Evolutionary conservation across 1,140 invertebrate species (phyloP).

Genomic region (Campoletis sonorensis): DNA sequence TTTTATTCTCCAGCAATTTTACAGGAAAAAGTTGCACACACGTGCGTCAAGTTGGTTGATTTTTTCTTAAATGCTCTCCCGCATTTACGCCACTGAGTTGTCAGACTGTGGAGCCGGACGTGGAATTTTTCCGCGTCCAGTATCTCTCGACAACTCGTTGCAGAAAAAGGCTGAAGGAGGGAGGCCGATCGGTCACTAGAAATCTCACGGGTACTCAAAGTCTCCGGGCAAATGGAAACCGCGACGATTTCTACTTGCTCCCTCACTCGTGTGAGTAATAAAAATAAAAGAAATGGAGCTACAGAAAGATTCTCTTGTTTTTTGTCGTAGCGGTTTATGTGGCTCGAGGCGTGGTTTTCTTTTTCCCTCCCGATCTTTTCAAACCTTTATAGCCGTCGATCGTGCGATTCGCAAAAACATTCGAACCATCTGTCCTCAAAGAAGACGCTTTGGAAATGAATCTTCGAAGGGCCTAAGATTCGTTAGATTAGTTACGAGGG

Average conservation of each 20-base stretch:
- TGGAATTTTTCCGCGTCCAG: slow-evolving; percentile 31
- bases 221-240: slow-evolving; percentile 12
- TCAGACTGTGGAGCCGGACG: slow-evolving; percentile 13
- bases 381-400: not conserved
- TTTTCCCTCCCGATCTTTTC: not conserved
- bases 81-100: not conserved
- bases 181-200: slow-evolving; percentile 6
- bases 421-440: slow-evolving; percentile 26
- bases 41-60: slow-evolving; percentile 4
- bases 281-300: not conserved
- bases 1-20: not conserved
- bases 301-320: not conserved
- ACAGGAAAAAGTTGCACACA: not conserved
- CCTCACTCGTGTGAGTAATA: slow-evolving; percentile 21
- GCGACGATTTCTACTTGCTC: slow-evolving; percentile 6
- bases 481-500: slow-evolving; percentile 36
- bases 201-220: slow-evolving; percentile 27
- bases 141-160: slow-evolving; percentile 18
- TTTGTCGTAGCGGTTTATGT: slow-evolving; percentile 28
- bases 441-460: slow-evolving; percentile 30
- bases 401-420: not conserved
- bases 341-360: slow-evolving; percentile 4
- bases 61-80: slow-evolving; percentile 1
- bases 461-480: not conserved
- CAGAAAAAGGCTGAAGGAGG: not conserved